Percentiles rank a stretch among this genome's conserved stretches.
phyloP scores from a whole-genome alignment of 2,113 vertebrate species.

The Elephas maximus region DNA sequence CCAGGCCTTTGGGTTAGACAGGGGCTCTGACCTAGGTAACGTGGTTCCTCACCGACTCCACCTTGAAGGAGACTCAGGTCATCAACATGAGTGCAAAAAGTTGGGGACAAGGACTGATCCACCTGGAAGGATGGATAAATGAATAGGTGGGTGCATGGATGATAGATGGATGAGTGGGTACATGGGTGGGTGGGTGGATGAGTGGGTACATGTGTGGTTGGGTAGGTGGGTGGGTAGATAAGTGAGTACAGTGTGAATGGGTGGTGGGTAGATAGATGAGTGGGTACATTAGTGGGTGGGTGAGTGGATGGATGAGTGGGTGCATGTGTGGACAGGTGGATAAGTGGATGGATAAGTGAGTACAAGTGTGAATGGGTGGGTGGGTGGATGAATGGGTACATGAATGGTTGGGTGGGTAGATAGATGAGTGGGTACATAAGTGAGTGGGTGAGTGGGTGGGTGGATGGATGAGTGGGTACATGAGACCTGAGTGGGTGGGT shows the following conservation, averaged over 20 bases:
- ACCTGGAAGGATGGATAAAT: not conserved
- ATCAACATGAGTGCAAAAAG: not conserved
- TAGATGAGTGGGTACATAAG: too few species aligned
- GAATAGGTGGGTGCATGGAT: not conserved
- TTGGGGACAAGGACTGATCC: not conserved
- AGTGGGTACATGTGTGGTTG: too few species aligned
- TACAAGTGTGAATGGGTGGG: too few species aligned
- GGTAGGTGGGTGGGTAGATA: not conserved
- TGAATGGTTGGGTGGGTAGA: too few species aligned
- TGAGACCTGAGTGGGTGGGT: too few species aligned
- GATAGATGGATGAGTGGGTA: not conserved
- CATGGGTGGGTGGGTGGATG: not conserved
- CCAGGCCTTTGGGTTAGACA: fast-evolving
- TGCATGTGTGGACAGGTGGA: too few species aligned
- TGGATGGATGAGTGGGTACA: too few species aligned
- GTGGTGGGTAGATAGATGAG: fast-evolving
- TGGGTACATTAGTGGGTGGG: not conserved
- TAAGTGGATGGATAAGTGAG: too few species aligned
- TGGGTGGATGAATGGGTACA: too few species aligned
- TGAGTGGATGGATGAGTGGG: not conserved
- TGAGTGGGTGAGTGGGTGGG: too few species aligned
- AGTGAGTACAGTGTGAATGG: too few species aligned
- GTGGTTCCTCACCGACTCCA: fast-evolving
- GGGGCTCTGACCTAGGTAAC: not conserved
- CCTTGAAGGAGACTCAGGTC: not conserved